Percentiles rank a stretch among this genome's conserved stretches.
Conservation (phyloP, 2,888 invertebrate species). For the Diplazon laetatorius region DNA sequence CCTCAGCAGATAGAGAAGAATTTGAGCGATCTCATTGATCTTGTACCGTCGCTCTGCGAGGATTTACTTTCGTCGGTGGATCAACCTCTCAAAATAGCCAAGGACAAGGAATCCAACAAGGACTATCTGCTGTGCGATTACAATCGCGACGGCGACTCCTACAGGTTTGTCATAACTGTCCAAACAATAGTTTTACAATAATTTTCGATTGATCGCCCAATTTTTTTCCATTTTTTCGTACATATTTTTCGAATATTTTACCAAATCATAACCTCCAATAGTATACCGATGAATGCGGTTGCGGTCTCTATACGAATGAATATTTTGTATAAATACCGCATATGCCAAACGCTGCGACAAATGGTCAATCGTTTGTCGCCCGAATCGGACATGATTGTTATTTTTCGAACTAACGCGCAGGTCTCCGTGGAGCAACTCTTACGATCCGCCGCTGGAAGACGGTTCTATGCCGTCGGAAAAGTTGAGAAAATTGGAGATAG, state of each 20-base stretch:
- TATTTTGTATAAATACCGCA: no score
- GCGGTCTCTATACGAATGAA: no score
- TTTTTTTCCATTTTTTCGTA: no score
- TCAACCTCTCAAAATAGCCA: constrained; percentile 98
- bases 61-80: constrained; percentile 98
- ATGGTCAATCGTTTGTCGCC: no score
- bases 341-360: no score
- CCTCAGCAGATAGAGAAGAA: constrained; percentile 99
- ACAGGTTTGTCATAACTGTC: constrained; percentile 85
- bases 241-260: no score
- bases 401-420: constrained; percentile 80
- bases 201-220: no score
- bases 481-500: constrained; percentile 96
- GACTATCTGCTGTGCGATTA: constrained; percentile 99
- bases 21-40: constrained; percentile 97
- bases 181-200: no score
- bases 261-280: no score
- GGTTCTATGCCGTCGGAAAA: constrained; percentile 99
- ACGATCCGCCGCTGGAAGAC: constrained; percentile 98
- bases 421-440: constrained; percentile 99
- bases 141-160: constrained; percentile 99
- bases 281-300: no score
- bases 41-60: constrained; percentile 97
- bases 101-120: constrained; percentile 96
- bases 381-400: no score